These are phyloP conservation scores for Coenobita brevimanus DNA, from an alignment of 1,140 invertebrate genomes.

Conservation along the genomic window DNA sequence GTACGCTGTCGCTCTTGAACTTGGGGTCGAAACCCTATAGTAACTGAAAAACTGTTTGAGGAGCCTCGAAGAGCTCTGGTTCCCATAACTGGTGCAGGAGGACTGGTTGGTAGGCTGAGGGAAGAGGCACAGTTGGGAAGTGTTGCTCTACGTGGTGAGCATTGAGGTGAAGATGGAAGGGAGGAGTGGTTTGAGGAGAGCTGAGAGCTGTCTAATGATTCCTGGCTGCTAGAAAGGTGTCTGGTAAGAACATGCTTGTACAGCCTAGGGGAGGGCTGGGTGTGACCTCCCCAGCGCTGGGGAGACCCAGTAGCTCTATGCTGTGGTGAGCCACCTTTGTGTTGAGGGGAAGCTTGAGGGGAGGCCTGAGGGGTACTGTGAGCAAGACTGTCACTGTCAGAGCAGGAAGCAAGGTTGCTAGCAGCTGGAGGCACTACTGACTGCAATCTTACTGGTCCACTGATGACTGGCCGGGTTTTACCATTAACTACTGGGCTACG, in stretches of 20 bases:
- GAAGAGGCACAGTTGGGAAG: constrained; percentile 45
- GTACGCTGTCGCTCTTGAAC: constrained; percentile 56
- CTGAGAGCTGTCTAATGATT: constrained; percentile 60
- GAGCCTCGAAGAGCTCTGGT: constrained; percentile 60
- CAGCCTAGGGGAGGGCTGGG: constrained; percentile 58
- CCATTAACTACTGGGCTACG: constrained; percentile 44
- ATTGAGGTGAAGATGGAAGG: constrained; percentile 48
- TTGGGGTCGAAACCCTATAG: constrained; percentile 65
- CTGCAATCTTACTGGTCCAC: constrained; percentile 30
- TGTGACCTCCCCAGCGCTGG: constrained; percentile 7
- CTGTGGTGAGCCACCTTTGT: constrained; percentile 10
- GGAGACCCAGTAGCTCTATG: neutral
- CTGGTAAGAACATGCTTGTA: constrained; percentile 62
- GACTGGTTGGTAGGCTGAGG: constrained; percentile 38
- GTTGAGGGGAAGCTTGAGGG: constrained; percentile 52
- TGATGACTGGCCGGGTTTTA: constrained; percentile 54
- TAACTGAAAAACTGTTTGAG: constrained; percentile 63
- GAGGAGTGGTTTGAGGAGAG: constrained; percentile 44
- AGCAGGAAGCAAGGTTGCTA: constrained; percentile 19
- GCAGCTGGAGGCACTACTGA: constrained; percentile 11
- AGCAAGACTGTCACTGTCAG: constrained; percentile 61
- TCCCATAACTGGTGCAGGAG: constrained; percentile 56
- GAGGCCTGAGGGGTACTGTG: constrained; percentile 13
- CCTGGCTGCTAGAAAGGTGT: constrained; percentile 68
- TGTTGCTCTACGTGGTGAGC: constrained; percentile 35